These are phyloP conservation scores for Sterrhoptilus dennistouni DNA, from an alignment of 2,113 vertebrate genomes.

Conservation along the genomic window DNA sequence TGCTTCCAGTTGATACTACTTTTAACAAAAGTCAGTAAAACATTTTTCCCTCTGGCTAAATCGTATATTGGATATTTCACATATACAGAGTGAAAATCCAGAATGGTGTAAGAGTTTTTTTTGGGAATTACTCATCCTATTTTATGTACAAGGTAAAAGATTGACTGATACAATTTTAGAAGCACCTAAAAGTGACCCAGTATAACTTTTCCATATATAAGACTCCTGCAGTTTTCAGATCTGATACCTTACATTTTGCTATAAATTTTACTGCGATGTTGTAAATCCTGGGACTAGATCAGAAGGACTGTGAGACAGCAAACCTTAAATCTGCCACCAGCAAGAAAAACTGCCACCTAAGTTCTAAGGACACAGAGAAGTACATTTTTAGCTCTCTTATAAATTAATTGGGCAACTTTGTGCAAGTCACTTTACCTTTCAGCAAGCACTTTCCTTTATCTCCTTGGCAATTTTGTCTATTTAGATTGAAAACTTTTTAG, in stretches of 20 bases:
- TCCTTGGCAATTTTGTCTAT: not conserved
- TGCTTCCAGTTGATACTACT: not conserved
- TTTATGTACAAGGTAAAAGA: not conserved
- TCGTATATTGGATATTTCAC: not conserved
- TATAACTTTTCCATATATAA: not conserved
- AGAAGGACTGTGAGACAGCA: not conserved
- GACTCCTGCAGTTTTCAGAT: not conserved
- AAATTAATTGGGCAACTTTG: not conserved
- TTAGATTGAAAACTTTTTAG: not conserved
- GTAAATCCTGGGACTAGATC: not conserved
- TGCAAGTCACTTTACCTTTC: not conserved
- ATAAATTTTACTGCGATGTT: not conserved
- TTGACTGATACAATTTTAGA: not conserved
- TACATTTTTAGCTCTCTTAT: not conserved
- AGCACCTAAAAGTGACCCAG: not conserved
- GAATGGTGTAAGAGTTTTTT: not conserved
- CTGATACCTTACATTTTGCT: not conserved
- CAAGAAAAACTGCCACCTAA: not conserved
- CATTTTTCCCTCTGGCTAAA: not conserved
- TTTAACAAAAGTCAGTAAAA: not conserved
- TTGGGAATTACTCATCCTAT: not conserved
- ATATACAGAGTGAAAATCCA: not conserved
- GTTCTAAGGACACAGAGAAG: not conserved
- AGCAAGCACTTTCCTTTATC: not conserved
- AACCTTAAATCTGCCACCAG: slow-evolving; percentile 26